These are phyloP conservation scores for Saccostrea cuccullata DNA, from an alignment of 1,140 invertebrate species.

Conservation along the genomic window DNA sequence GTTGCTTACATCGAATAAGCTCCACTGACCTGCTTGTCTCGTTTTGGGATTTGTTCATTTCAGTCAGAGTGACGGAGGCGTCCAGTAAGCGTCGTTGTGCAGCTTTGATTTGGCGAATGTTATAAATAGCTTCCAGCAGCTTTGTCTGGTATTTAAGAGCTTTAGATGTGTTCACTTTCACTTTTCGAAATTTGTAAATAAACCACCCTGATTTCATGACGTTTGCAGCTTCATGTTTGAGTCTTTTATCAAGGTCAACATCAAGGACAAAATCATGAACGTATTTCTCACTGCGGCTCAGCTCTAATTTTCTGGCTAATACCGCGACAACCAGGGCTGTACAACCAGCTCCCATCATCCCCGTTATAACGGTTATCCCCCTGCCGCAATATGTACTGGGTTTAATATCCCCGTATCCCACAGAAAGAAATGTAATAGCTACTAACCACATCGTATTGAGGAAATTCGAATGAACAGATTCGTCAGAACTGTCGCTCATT, in stretches of 20 bases:
- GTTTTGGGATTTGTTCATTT: constrained; percentile 71
- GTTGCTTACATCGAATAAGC: constrained; percentile 62
- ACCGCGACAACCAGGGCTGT: constrained; percentile 79
- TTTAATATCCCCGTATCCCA: constrained; percentile 78
- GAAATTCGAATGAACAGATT: constrained; percentile 67
- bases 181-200: constrained; percentile 70
- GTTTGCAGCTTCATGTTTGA: constrained; percentile 77
- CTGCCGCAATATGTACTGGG: constrained; percentile 77
- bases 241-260: constrained; percentile 73
- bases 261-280: constrained; percentile 78
- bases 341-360: constrained; percentile 77
- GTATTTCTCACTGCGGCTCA: constrained; percentile 76
- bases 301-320: constrained; percentile 76
- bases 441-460: constrained; percentile 78
- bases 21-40: constrained; percentile 58
- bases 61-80: constrained; percentile 72
- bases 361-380: constrained; percentile 75
- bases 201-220: constrained; percentile 76
- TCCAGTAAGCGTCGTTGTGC: constrained; percentile 72
- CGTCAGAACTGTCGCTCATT: constrained; percentile 67
- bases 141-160: constrained; percentile 68
- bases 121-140: constrained; percentile 73
- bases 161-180: constrained; percentile 46
- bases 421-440: constrained; percentile 77
- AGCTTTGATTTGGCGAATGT: constrained; percentile 74